These are phyloP conservation scores for Sinocyclocheilus grahami DNA, from an alignment of 2,113 vertebrate species.

Conservation along the genomic window DNA sequence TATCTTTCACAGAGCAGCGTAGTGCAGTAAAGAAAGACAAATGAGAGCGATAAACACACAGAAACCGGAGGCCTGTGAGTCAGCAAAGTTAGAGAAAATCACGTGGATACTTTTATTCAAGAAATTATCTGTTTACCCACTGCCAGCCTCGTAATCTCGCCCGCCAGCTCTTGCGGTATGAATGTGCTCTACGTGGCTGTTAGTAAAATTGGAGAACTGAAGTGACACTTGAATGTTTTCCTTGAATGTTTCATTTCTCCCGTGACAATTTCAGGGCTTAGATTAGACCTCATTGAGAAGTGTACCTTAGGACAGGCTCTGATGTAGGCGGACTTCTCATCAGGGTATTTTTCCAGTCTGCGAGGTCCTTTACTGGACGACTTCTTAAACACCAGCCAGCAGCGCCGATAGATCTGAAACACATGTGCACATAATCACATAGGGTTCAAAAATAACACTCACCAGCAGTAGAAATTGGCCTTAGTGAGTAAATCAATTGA, in stretches of 20 bases:
- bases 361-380: conserved; percentile 96
- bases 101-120: neutral
- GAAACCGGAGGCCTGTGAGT: conserved; percentile 1
- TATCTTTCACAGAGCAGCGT: conserved; percentile 2
- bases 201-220: conserved; percentile 27
- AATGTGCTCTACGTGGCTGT: conserved; percentile 7
- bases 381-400: conserved; percentile 96
- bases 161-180: neutral
- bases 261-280: conserved; percentile 17
- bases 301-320: conserved; percentile 88
- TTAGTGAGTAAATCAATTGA: too few relatives aligned
- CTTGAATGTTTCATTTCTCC: neutral
- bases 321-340: conserved; percentile 89
- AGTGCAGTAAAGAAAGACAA: conserved; percentile 16
- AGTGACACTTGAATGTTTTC: conserved; percentile 29
- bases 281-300: neutral
- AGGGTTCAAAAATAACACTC: neutral
- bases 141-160: neutral
- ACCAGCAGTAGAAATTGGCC: too few relatives aligned
- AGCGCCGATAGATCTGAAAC: conserved; percentile 91
- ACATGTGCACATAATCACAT: neutral
- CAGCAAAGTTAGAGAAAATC: neutral
- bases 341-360: conserved; percentile 92
- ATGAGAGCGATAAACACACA: conserved; percentile 15
- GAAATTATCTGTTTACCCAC: conserved; percentile 9